These are phyloP conservation scores for Eospalax fontanierii DNA, from an alignment of 2,797 vertebrate species.

Conservation along the genomic window DNA sequence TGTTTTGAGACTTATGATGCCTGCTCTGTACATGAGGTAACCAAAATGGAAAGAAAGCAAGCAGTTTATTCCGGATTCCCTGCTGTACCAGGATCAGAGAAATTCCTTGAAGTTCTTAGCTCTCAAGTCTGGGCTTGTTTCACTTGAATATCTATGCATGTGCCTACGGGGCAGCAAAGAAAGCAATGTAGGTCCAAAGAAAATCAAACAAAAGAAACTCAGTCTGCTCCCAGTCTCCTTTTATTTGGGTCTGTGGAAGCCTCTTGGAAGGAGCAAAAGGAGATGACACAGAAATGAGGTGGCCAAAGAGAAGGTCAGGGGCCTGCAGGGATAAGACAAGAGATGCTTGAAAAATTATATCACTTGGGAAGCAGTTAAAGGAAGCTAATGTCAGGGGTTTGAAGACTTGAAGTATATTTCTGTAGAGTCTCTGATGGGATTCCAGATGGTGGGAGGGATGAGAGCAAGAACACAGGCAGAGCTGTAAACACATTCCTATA, in stretches of 20 bases:
- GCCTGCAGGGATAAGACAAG: background rate
- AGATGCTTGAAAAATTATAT: slow-evolving; percentile 53
- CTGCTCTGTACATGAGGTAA: slow-evolving; percentile 61
- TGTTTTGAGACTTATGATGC: slow-evolving; percentile 50
- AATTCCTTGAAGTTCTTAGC: slow-evolving; percentile 80
- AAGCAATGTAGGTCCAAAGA: slow-evolving; percentile 68
- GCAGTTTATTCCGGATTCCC: slow-evolving; percentile 55
- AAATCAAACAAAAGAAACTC: slow-evolving; percentile 65
- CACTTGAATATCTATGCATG: slow-evolving; percentile 67
- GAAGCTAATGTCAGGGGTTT: slow-evolving; percentile 38
- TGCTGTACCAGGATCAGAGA: slow-evolving; percentile 67
- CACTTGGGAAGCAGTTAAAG: slow-evolving; percentile 40
- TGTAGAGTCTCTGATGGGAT: slow-evolving; percentile 20
- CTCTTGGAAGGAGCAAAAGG: slow-evolving; percentile 45
- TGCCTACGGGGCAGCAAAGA: slow-evolving; percentile 72
- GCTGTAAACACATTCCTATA: slow-evolving; percentile 62
- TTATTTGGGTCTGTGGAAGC: slow-evolving; percentile 50
- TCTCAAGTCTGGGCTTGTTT: slow-evolving; percentile 82
- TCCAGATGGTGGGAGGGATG: background rate
- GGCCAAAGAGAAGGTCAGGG: slow-evolving; percentile 31
- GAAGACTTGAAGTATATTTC: slow-evolving; percentile 16
- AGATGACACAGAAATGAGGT: slow-evolving; percentile 20
- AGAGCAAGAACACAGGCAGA: slow-evolving; percentile 29
- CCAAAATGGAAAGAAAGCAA: slow-evolving; percentile 70
- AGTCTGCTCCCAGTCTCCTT: slow-evolving; percentile 28